Conservation (phyloP, 1,140 invertebrate species). For the Agrypnia vestita region DNA sequence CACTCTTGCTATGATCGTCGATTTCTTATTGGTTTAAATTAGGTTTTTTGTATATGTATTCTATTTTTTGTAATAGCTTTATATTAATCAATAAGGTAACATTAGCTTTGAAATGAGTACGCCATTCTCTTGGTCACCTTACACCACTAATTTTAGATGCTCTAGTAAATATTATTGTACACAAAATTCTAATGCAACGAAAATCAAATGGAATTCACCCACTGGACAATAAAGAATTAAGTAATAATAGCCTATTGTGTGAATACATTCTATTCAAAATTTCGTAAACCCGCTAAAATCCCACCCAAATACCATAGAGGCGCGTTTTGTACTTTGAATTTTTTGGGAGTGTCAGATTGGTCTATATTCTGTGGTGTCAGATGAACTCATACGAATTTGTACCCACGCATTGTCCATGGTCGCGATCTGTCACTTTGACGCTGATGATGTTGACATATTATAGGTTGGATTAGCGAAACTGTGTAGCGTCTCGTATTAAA, state of each 20-base stretch:
- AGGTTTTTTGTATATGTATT: too few species aligned
- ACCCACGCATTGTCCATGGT: slow-evolving; percentile 18
- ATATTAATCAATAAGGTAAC: too few species aligned
- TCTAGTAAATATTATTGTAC: too few species aligned
- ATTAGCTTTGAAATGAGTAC: too few species aligned
- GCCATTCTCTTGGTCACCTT: too few species aligned
- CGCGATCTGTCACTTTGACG: slow-evolving; percentile 37
- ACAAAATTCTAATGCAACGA: not conserved
- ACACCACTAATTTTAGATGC: too few species aligned
- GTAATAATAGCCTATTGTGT: slow-evolving; percentile 15
- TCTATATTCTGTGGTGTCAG: too few species aligned
- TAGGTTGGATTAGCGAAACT: slow-evolving; percentile 14
- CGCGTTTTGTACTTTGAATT: not conserved
- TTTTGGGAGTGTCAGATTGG: slow-evolving; percentile 19
- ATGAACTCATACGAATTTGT: not conserved
- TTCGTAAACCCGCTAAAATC: slow-evolving; percentile 20
- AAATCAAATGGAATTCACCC: not conserved
- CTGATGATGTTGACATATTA: slow-evolving; percentile 25
- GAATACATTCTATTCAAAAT: slow-evolving; percentile 19
- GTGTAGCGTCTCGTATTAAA: slow-evolving; percentile 19
- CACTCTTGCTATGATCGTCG: too few species aligned
- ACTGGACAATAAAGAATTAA: not conserved
- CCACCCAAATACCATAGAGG: slow-evolving; percentile 18
- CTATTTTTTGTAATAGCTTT: too few species aligned
- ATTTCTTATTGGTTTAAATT: too few species aligned